Conservation (phyloP, 2,888 invertebrate species). For the Mystacides longicornis region DNA sequence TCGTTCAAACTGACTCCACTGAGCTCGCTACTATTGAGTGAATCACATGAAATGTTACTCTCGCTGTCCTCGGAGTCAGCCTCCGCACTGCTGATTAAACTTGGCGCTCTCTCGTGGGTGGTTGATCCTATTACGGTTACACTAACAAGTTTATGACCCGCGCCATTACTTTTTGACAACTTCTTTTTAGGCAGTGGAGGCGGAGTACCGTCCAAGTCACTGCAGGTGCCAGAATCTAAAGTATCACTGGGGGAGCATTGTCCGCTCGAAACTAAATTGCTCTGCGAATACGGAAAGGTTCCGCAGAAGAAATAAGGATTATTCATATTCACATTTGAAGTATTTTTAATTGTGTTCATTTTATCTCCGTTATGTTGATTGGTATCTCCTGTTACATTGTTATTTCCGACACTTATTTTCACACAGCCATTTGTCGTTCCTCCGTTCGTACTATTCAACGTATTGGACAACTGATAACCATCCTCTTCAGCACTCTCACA, state of each 20-base stretch:
- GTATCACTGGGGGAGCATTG: conserved; percentile 80
- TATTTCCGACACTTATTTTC: conserved; percentile 45
- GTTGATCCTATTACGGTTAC: conserved; percentile 46
- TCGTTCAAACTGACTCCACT: conserved; percentile 45
- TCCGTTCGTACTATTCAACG: background rate
- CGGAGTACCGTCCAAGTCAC: conserved; percentile 71
- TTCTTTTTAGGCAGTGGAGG: conserved; percentile 62
- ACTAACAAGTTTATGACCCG: conserved; percentile 45
- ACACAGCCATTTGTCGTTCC: conserved; percentile 44
- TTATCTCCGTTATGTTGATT: conserved; percentile 44
- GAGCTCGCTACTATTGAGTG: conserved; percentile 66
- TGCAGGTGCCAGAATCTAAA: conserved; percentile 77
- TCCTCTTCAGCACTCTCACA: conserved; percentile 21
- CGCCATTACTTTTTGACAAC: conserved; percentile 43
- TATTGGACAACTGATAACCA: background rate
- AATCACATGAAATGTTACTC: conserved; percentile 76
- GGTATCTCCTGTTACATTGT: conserved; percentile 42
- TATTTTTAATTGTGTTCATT: conserved; percentile 31
- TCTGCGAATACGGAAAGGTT: conserved; percentile 47
- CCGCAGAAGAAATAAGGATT: conserved; percentile 57
- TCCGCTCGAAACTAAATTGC: conserved; percentile 64
- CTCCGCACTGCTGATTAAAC: conserved; percentile 55
- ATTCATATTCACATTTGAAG: conserved; percentile 35
- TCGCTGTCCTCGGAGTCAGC: conserved; percentile 66
- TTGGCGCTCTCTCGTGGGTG: conserved; percentile 47